These are phyloP conservation scores for Ivindomyrus marchei DNA, from an alignment of 2,113 vertebrate genomes.

Conservation along the genomic window DNA sequence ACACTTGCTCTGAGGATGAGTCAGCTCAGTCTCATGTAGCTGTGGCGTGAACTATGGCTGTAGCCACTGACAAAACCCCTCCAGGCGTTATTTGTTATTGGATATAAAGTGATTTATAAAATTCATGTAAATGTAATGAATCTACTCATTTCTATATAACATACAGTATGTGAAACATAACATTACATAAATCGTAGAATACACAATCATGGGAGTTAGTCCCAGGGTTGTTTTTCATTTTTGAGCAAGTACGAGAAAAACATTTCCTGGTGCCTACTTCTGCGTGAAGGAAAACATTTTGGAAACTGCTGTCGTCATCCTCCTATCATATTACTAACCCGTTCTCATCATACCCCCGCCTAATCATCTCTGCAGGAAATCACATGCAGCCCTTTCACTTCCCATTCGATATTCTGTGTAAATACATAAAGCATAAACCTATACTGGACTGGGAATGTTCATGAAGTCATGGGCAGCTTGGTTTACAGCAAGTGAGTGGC, in stretches of 20 bases:
- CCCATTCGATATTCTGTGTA: neutral
- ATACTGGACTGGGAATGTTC: neutral
- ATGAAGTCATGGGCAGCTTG: conserved; percentile 3
- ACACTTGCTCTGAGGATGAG: neutral
- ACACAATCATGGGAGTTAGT: neutral
- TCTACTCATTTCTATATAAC: neutral
- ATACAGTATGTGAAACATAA: neutral
- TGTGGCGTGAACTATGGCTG: neutral
- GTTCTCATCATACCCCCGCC: neutral
- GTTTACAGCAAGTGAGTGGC: conserved; percentile 43
- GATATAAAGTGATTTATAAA: neutral
- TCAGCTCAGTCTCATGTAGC: neutral
- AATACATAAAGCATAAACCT: neutral
- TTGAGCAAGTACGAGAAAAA: neutral
- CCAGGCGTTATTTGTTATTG: neutral
- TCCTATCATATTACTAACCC: neutral
- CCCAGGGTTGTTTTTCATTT: neutral
- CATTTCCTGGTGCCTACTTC: neutral
- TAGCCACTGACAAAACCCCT: neutral
- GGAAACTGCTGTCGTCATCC: neutral
- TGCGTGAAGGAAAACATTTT: neutral
- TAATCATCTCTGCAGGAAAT: neutral
- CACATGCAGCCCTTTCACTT: neutral
- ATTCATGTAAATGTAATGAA: neutral
- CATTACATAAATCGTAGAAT: neutral